These are phyloP conservation scores for Ephialtes manifestator DNA, from an alignment of 2,888 invertebrate genomes.

Conservation along the genomic window DNA sequence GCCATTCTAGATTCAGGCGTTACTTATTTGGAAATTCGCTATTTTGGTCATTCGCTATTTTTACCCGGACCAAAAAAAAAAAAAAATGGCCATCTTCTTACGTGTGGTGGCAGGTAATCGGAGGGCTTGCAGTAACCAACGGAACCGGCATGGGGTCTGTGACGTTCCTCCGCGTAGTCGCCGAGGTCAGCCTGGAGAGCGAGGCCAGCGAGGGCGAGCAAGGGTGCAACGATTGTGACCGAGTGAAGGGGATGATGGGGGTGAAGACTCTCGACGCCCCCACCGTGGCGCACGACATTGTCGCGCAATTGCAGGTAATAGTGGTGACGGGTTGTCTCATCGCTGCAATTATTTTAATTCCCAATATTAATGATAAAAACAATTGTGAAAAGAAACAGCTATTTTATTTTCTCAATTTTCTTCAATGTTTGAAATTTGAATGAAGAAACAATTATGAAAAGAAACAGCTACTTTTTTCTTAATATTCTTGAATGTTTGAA, in stretches of 20 bases:
- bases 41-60: no score
- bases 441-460: no score
- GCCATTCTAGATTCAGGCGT: no score
- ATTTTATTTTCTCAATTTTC: no score
- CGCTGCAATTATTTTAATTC: slow-evolving; percentile 86
- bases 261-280: slow-evolving; percentile 84
- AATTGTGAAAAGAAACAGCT: not conserved
- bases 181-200: slow-evolving; percentile 98
- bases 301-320: slow-evolving; percentile 98
- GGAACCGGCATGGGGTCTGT: slow-evolving; percentile 81
- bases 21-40: no score
- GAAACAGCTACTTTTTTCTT: no score
- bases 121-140: slow-evolving; percentile 92
- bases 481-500: no score
- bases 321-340: slow-evolving; percentile 96
- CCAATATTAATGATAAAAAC: not conserved
- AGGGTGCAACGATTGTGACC: slow-evolving; percentile 90
- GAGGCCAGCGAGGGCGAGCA: slow-evolving; percentile 94
- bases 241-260: slow-evolving; percentile 86
- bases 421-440: no score
- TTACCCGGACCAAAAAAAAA: not conserved
- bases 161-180: slow-evolving; percentile 89
- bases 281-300: slow-evolving; percentile 90
- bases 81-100: slow-evolving; percentile 77
- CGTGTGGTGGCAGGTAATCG: slow-evolving; percentile 93